Conservation (phyloP, 2,113 vertebrate species). For the Pterophyllum scalare region DNA sequence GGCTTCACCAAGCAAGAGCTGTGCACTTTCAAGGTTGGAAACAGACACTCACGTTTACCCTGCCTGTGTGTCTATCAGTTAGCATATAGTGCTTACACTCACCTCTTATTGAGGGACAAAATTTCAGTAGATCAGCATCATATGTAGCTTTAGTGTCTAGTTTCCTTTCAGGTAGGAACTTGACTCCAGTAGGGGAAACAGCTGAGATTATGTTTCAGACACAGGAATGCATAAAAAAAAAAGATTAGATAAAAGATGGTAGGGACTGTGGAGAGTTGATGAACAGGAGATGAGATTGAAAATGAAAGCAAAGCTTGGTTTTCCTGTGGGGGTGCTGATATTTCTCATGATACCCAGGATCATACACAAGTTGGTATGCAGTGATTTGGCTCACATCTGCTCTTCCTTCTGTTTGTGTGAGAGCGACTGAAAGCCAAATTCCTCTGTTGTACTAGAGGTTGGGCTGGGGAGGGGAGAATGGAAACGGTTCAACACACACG, state of each 20-base stretch:
- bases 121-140: not conserved
- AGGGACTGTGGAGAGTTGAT: not conserved
- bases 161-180: not conserved
- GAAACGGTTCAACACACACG: conserved; percentile 27
- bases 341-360: conserved; percentile 50
- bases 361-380: conserved; percentile 55
- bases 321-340: conserved; percentile 11
- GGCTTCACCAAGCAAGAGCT: conserved; percentile 83
- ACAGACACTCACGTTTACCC: not conserved
- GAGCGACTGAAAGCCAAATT: conserved; percentile 54
- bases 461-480: conserved; percentile 31
- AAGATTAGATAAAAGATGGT: not conserved
- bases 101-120: not conserved
- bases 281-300: conserved; percentile 1
- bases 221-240: not conserved
- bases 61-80: not conserved
- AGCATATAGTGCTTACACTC: not conserved
- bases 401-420: conserved; percentile 37
- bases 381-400: conserved; percentile 59
- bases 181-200: not conserved
- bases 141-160: not conserved
- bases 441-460: conserved; percentile 37
- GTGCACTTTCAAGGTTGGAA: conserved; percentile 80
- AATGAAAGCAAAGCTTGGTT: not conserved
- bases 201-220: not conserved